A percentile compares a stretch with the other conserved stretches of the same genome.
Conservation (phyloP, 1,140 invertebrate genomes). For the Lerema accius region DNA sequence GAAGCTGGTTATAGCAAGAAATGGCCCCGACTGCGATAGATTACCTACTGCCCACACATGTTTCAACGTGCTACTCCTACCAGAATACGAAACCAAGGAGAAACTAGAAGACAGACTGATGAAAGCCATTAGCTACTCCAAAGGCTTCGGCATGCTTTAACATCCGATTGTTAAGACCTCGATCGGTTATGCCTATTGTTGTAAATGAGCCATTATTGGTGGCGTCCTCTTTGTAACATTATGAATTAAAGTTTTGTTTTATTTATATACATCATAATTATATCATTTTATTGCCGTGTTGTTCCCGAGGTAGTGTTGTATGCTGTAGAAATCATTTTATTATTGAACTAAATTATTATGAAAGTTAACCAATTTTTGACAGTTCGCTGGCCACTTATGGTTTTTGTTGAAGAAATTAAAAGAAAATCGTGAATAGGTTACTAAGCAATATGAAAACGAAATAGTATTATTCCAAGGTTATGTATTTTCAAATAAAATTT, state of each 20-base stretch:
- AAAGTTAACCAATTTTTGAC: too few relatives aligned
- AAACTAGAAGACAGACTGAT: conserved; percentile 93
- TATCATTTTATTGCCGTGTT: too few relatives aligned
- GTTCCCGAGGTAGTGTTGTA: too few relatives aligned
- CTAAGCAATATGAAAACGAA: too few relatives aligned
- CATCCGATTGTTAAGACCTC: too few relatives aligned
- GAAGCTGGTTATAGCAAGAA: conserved; percentile 91
- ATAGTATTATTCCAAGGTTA: neutral
- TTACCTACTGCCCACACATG: conserved; percentile 96
- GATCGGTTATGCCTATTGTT: conserved; percentile 50
- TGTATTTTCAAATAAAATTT: conserved; percentile 13
- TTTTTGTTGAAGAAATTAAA: too few relatives aligned
- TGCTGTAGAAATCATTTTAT: too few relatives aligned
- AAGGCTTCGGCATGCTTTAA: conserved; percentile 94
- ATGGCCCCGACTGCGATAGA: conserved; percentile 91
- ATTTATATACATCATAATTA: too few relatives aligned
- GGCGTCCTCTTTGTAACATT: conserved; percentile 52
- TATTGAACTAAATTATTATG: too few relatives aligned
- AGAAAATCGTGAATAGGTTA: too few relatives aligned
- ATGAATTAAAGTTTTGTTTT: conserved; percentile 70
- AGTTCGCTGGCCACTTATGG: too few relatives aligned
- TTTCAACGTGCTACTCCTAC: conserved; percentile 97
- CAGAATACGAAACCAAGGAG: conserved; percentile 93
- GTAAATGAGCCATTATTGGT: conserved; percentile 46
- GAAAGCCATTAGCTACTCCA: conserved; percentile 95